phyloP scores from a whole-genome alignment of 1,140 invertebrate genomes.

The Calliopsis andreniformis region DNA sequence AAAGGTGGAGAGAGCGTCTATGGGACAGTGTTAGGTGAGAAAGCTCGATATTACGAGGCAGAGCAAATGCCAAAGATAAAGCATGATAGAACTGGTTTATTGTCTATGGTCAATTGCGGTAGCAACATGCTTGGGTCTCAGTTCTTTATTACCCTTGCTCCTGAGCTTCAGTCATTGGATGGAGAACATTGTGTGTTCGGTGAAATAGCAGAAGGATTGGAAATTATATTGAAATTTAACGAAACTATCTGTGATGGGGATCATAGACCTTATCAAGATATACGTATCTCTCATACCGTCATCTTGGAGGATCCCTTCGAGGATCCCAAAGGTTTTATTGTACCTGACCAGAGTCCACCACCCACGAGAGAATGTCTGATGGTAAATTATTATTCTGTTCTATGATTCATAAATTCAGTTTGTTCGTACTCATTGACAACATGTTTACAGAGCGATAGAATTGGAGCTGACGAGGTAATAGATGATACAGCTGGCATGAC shows the following conservation, averaged over 20 bases:
- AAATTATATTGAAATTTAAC: slow-evolving; percentile 94
- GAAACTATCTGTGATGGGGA: slow-evolving; percentile 95
- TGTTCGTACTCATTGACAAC: not conserved
- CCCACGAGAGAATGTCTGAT: slow-evolving; percentile 89
- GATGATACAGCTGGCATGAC: slow-evolving; percentile 94
- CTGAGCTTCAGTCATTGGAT: slow-evolving; percentile 95
- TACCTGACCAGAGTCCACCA: slow-evolving; percentile 93
- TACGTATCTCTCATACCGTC: slow-evolving; percentile 98
- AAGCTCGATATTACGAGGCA: slow-evolving; percentile 95
- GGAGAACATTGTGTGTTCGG: slow-evolving; percentile 98
- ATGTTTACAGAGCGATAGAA: slow-evolving; percentile 87
- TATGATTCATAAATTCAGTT: not conserved
- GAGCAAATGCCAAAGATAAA: slow-evolving; percentile 96
- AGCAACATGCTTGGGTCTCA: slow-evolving; percentile 97
- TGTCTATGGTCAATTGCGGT: slow-evolving; percentile 98
- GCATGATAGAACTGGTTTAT: slow-evolving; percentile 91
- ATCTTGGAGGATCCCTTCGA: slow-evolving; percentile 98
- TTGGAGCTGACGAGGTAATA: slow-evolving; percentile 96
- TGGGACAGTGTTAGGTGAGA: slow-evolving; percentile 90
- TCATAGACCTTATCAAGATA: slow-evolving; percentile 97
- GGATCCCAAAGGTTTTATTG: slow-evolving; percentile 89
- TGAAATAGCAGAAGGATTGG: slow-evolving; percentile 95
- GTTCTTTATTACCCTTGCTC: slow-evolving; percentile 97
- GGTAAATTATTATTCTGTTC: slow-evolving; percentile 74
- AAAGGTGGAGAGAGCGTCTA: slow-evolving; percentile 95